Percentiles rank a stretch among this genome's conserved stretches.
Evolutionary conservation across 2,888 invertebrate species (phyloP).

Genomic region (Synanthedon myopaeformis): DNA sequence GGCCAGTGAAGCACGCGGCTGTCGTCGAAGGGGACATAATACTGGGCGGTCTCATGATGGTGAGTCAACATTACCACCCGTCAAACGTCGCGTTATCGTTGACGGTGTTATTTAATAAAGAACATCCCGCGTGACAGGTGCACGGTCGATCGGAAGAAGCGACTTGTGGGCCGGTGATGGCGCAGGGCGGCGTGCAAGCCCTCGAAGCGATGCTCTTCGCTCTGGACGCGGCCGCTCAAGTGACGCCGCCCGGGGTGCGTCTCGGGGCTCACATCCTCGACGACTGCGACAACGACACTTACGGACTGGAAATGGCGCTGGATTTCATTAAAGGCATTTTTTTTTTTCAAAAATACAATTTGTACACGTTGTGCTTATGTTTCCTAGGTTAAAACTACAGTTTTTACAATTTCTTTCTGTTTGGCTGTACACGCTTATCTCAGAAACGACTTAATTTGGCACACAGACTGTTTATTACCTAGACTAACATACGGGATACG

Average conservation of each 20-base stretch:
- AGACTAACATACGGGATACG: too few species aligned
- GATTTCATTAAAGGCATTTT: conserved; percentile 89
- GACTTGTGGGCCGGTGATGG: conserved; percentile 90
- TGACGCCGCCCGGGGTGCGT: conserved; percentile 77
- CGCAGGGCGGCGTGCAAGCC: conserved; percentile 87
- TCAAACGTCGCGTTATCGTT: not conserved
- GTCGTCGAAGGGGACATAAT: conserved; percentile 86
- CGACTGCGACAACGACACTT: conserved; percentile 93
- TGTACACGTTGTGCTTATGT: too few species aligned
- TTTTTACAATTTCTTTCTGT: too few species aligned
- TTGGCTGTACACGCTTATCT: too few species aligned
- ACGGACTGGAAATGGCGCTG: conserved; percentile 91
- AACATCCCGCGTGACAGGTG: conserved; percentile 35
- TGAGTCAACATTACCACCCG: conserved; percentile 11
- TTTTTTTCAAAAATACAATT: too few species aligned
- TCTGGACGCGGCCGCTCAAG: conserved; percentile 75
- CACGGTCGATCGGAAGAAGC: conserved; percentile 84
- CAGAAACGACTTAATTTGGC: too few species aligned
- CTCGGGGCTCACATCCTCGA: conserved; percentile 89
- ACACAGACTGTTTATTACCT: too few species aligned
- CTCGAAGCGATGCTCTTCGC: conserved; percentile 91
- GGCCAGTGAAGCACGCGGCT: conserved; percentile 85
- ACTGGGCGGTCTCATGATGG: conserved; percentile 93
- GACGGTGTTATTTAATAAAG: not conserved
- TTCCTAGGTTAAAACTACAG: too few species aligned